phyloP scores from a whole-genome alignment of 1,140 invertebrate genomes.

The Metaphire vulgaris region DNA sequence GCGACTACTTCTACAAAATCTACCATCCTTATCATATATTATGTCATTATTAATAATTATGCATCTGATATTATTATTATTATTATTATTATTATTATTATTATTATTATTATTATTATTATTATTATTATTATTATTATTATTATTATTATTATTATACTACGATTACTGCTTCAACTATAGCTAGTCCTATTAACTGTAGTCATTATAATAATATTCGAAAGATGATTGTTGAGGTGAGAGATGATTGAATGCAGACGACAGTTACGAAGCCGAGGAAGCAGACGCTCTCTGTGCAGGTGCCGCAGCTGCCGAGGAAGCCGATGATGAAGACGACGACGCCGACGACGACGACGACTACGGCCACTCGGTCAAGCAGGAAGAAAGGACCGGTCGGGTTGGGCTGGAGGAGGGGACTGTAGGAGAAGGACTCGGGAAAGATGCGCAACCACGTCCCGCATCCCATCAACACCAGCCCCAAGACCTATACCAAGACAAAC shows the following conservation, averaged over 20 bases:
- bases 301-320: conserved; percentile 16
- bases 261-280: conserved; percentile 16
- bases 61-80: no score
- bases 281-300: conserved; percentile 24
- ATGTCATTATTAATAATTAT: no score
- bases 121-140: neutral
- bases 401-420: conserved; percentile 9
- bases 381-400: conserved; percentile 8
- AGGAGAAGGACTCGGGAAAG: conserved; percentile 15
- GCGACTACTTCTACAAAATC: no score
- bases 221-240: no score
- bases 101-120: neutral
- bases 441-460: conserved; percentile 15
- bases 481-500: neutral
- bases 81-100: neutral
- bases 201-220: neutral
- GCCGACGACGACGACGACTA: conserved; percentile 9
- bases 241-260: no score
- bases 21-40: no score
- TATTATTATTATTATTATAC: neutral
- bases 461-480: conserved; percentile 11
- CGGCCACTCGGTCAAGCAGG: conserved; percentile 9
- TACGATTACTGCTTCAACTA: no score
- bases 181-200: neutral
- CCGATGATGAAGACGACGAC: conserved; percentile 4